phyloP scores from a whole-genome alignment of 2,888 invertebrate genomes.

The Caenorhabditis sp. region DNA sequence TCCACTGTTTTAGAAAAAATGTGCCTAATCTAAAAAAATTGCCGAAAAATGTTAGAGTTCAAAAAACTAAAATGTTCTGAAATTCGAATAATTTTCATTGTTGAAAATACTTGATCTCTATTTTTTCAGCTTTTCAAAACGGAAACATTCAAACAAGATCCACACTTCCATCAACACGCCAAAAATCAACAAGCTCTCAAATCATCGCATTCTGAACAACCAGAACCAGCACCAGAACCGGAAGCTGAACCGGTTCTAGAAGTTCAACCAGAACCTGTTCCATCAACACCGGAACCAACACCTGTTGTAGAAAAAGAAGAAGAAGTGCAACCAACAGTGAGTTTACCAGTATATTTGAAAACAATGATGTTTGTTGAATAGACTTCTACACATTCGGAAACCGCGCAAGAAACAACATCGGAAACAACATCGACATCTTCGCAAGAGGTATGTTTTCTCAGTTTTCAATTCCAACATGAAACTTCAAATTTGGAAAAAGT shows the following conservation, averaged over 20 bases:
- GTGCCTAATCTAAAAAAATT: too few relatives aligned
- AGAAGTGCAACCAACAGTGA: neutral
- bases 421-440: neutral
- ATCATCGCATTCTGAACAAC: neutral
- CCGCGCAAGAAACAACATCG: neutral
- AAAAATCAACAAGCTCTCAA: conserved; percentile 2
- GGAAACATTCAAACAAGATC: conserved; percentile 26
- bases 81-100: too few relatives aligned
- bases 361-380: conserved; percentile 2
- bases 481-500: too few relatives aligned
- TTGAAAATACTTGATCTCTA: too few relatives aligned
- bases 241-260: neutral
- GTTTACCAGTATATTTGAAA: neutral
- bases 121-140: conserved; percentile 17
- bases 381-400: neutral
- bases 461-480: too few relatives aligned
- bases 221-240: neutral
- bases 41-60: too few relatives aligned
- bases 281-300: conserved; percentile 3
- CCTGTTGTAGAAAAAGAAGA: conserved; percentile 1
- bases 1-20: too few relatives aligned
- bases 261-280: too few relatives aligned
- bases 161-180: neutral
- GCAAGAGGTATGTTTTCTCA: too few relatives aligned
- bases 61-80: too few relatives aligned